Base-by-base conservation (phyloP, 2,113 vertebrate genomes). In the Gyps fulvus region DNA sequence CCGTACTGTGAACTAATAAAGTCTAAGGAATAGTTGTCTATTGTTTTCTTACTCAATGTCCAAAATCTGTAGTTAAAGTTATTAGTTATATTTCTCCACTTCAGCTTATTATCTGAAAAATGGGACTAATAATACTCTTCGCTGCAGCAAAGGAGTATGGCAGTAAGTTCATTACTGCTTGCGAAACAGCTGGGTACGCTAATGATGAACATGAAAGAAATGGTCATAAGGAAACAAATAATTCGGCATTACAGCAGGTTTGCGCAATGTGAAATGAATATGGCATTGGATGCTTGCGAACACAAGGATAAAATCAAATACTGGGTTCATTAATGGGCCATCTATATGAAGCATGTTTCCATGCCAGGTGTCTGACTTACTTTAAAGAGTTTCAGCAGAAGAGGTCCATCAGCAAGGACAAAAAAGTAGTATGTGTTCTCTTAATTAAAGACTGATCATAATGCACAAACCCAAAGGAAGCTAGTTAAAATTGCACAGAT, bases 91-190 rank as follows among this genome's bases (percentile, higher is more conserved):
- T 70, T 89, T 31, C 11, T 91, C 55, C 14, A 7, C 45, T 91
- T 92, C 87, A 80, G 36, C 8, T 87, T 76, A 61, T 72, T 67
- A 66, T 62, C 70, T 85, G 81, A 87, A 93, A 87, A 87, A 91
- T 29, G 29, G 13, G 32, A 84, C 66, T 85, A 95, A 91, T 94
- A 89, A 50, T 40, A 42, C 13, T n/a, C 32, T 62, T 83, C 26
- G 34, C 36, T 87, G 89, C 73, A 72, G 61, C 77, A 83, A 69
- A 65, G 31, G 22, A 89, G 25, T 59, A 81, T 2, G 21, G 66
- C 76, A 95, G 22, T 77, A 89, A 95, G 62, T 93, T 93, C 61
- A 79, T 92, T 84, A 89, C 52, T 61, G 73, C 87, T 89, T 76
- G 49, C 0, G 0, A 92, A 94, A 87, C 69, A 85, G 70, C 77